A percentile compares a stretch with the other conserved stretches of the same genome.
These are phyloP conservation scores for Drosophila ohnishii DNA, from an alignment of 1,140 invertebrate genomes.

Conservation along the genomic window DNA sequence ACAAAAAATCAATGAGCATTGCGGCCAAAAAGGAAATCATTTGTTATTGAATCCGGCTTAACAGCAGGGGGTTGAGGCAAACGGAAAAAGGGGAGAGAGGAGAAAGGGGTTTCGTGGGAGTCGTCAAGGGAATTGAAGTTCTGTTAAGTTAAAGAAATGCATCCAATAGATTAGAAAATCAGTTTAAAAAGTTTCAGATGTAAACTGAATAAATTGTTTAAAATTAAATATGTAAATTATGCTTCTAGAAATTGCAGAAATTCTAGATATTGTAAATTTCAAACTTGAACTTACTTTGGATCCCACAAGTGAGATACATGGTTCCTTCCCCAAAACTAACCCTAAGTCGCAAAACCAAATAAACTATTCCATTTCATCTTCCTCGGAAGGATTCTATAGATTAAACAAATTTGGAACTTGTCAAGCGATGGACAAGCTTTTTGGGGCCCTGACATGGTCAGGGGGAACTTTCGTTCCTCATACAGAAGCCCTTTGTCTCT, in stretches of 20 bases:
- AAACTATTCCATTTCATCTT: background rate
- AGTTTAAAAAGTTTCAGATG: background rate
- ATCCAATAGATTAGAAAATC: constrained; percentile 2
- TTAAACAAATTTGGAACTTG: constrained; percentile 9
- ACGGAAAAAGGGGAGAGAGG: background rate
- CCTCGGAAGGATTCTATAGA: background rate
- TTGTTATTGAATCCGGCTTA: constrained; percentile 65
- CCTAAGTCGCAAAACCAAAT: background rate
- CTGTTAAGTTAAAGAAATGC: constrained; percentile 8
- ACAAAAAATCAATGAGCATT: constrained; percentile 65
- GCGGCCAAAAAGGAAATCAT: constrained; percentile 69
- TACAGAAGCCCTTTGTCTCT: background rate
- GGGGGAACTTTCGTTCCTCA: background rate
- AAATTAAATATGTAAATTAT: background rate
- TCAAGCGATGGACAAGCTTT: constrained; percentile 3
- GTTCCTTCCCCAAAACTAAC: background rate
- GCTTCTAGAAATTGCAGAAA: background rate
- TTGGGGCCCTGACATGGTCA: constrained; percentile 9
- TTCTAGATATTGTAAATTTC: background rate
- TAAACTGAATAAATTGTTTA: background rate
- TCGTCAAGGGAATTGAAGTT: constrained; percentile 19
- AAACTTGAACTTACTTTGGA: background rate
- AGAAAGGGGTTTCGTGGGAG: background rate
- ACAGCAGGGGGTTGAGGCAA: constrained; percentile 4
- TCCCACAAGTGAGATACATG: background rate